These are phyloP conservation scores for Serilophus lunatus DNA, from an alignment of 2,113 vertebrate species.

Conservation along the genomic window DNA sequence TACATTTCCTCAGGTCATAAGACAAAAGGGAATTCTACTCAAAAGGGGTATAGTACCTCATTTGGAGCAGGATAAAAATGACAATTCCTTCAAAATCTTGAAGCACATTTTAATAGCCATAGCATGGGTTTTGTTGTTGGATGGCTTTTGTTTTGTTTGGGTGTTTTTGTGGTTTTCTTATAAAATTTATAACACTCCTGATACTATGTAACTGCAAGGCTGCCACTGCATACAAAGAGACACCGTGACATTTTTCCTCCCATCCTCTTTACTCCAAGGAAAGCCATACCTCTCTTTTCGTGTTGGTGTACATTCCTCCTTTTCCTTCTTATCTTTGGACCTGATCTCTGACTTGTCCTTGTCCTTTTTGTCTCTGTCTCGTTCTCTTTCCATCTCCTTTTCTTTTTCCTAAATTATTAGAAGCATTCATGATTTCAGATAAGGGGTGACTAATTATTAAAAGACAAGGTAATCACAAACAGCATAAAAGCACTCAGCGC, in stretches of 20 bases:
- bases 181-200: not conserved
- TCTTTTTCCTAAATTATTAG: constrained; percentile 86
- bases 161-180: not conserved
- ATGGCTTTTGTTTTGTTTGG: not conserved
- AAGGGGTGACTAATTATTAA: not conserved
- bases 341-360: constrained; percentile 90
- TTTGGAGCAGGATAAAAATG: not conserved
- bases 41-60: not conserved
- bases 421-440: constrained; percentile 16
- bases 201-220: not conserved
- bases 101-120: not conserved
- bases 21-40: not conserved
- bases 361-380: constrained; percentile 90
- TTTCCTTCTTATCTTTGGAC: constrained; percentile 92
- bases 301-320: constrained; percentile 88
- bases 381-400: constrained; percentile 92
- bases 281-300: constrained; percentile 89
- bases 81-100: not conserved
- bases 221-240: not conserved
- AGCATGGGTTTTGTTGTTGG: fast-evolving
- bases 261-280: not conserved
- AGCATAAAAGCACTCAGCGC: not conserved
- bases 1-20: not conserved
- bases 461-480: not conserved
- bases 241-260: not conserved